Evolutionary conservation across 37 sponge, comb jelly and placozoan species (phyloP).

Genomic region (Mnemiopsis leidyi): DNA sequence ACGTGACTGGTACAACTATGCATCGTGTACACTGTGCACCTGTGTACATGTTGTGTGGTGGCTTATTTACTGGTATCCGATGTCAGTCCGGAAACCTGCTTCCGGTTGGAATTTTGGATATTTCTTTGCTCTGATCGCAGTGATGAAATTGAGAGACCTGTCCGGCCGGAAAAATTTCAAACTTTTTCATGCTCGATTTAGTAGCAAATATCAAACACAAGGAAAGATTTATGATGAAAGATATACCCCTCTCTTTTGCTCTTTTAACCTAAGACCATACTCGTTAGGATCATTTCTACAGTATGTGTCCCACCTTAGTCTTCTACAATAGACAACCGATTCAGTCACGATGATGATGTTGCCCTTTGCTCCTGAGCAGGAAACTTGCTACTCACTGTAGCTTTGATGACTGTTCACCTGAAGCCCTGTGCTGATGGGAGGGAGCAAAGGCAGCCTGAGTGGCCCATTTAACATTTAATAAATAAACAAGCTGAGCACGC

Average conservation of each 20-base stretch:
- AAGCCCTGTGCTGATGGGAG: constrained; percentile 2
- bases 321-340: constrained; percentile 80
- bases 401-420: constrained; percentile 66
- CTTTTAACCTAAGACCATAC: constrained; percentile 84
- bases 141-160: too few species aligned
- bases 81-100: too few species aligned
- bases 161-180: neutral
- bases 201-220: constrained; percentile 16
- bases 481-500: too few species aligned
- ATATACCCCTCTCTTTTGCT: neutral
- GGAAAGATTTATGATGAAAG: neutral
- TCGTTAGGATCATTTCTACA: constrained; percentile 99
- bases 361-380: constrained; percentile 64
- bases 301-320: constrained; percentile 94
- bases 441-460: constrained; percentile 65
- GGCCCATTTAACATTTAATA: too few species aligned
- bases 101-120: too few species aligned
- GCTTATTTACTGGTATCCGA: too few species aligned
- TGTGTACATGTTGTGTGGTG: too few species aligned
- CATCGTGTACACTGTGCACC: too few species aligned
- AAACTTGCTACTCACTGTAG: neutral
- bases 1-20: too few species aligned
- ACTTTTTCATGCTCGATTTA: neutral
- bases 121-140: too few species aligned
- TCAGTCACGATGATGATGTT: constrained; percentile 88